Evolutionary conservation across 2,113 vertebrate species (phyloP), one percentile per base, ranked within the genome.

Genomic region (human (Homo sapiens)): DNA sequence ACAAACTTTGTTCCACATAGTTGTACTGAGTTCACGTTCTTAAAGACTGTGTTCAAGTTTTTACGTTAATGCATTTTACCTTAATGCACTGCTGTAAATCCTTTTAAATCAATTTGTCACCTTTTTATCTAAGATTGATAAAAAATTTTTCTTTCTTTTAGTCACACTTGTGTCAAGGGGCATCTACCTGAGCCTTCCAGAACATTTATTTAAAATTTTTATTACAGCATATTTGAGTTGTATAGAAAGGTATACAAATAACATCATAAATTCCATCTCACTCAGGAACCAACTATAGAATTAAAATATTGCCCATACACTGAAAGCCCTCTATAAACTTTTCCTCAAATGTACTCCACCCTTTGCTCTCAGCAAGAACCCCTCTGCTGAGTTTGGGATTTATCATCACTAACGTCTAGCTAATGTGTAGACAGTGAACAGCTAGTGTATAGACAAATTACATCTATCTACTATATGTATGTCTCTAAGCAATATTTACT

Each of bases 81-180:
- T 96, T 50, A 52, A 95, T 20, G 13, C 3, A 35, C 38, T 48
- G 35, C 4, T 73, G 2, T 43, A 73, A 95, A 94, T 93, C 25
- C 27, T 88, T 94, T 82, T 81, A 80, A 88, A 85, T 81, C 50
- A 23, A 40, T 76, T 84, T 96, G 57, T 92, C 27, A 76, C 66
- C 43, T 43, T 97, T 97, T 86, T 57, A 85, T 85, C 52, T 57
- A 75, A 20, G 75, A 61, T 35, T 88, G 72, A 45, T 89, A 52
- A 75, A 97, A 96, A 78, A 50, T 55, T 94, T 94, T 89, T 85
- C 59, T 82, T 82, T 84, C 76, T 73, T 87, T 30, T 22, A 76
- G 61, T 76, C 50, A 95, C 13, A 4, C 25, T 84, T 95, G 18
- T 18, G 40, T 96, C 17, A 61, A 73, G 25, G 22, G 25, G 22